A percentile compares a stretch with the other conserved stretches of the same genome.
phyloP scores from a whole-genome alignment of 2,113 vertebrate genomes.

The Mustela lutreola region DNA sequence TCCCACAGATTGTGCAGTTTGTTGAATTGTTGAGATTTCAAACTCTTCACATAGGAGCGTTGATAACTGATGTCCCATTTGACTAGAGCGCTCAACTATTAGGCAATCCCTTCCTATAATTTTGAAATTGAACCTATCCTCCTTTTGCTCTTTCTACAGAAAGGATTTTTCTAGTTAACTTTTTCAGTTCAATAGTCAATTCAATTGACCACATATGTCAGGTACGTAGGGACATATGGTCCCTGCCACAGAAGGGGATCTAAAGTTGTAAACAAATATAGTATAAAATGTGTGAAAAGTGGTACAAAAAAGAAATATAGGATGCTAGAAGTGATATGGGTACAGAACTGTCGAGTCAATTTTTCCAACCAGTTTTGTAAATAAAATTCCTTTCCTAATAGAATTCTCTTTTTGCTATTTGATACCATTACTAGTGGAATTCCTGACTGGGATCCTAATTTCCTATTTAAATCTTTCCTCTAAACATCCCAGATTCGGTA shows the following conservation, averaged over 20 bases:
- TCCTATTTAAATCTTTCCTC: background rate
- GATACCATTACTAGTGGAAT: conserved; percentile 32
- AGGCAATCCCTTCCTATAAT: background rate
- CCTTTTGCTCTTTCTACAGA: background rate
- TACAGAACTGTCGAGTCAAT: background rate
- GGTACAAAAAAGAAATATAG: background rate
- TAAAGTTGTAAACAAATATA: background rate
- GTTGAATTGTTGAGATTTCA: background rate
- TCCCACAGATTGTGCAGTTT: background rate
- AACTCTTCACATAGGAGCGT: background rate
- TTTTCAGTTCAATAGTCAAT: background rate
- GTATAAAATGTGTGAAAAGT: background rate
- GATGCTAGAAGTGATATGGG: background rate
- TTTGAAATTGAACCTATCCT: conserved; percentile 5
- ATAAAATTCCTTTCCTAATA: conserved; percentile 64
- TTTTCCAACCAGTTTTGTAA: background rate
- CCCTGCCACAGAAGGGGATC: background rate
- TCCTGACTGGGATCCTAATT: background rate
- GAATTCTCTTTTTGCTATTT: conserved; percentile 40
- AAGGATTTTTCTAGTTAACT: background rate
- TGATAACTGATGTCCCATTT: background rate
- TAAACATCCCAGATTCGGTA: background rate
- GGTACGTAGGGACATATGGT: background rate
- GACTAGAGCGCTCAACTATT: background rate
- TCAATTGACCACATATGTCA: background rate